Conservation (phyloP, 2,888 invertebrate species). For the Octonoba sinensis region DNA sequence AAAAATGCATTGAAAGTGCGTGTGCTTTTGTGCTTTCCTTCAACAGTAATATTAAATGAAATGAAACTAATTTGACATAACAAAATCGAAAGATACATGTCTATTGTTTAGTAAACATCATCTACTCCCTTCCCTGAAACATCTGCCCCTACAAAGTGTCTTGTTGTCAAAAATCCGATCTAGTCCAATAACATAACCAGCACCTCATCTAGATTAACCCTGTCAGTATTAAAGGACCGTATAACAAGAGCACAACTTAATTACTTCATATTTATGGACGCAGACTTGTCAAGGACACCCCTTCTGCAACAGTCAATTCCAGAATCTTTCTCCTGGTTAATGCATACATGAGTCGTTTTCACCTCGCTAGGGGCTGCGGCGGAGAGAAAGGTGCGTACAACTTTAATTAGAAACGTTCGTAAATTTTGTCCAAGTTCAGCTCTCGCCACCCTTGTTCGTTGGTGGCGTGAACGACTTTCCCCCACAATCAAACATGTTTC, state of each 20-base stretch:
- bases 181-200: neutral
- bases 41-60: neutral
- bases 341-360: constrained; percentile 6
- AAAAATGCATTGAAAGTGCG: no score
- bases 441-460: neutral
- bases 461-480: no score
- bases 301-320: neutral
- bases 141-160: neutral
- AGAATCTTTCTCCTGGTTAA: constrained; percentile 5
- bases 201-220: constrained; percentile 21
- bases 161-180: constrained; percentile 13
- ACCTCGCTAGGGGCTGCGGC: constrained; percentile 11
- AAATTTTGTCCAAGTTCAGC: constrained; percentile 16
- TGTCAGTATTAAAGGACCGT: constrained; percentile 1
- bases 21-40: neutral
- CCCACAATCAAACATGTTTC: no score
- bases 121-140: neutral
- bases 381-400: no score
- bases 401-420: constrained; percentile 45
- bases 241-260: constrained; percentile 24
- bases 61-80: neutral
- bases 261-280: constrained; percentile 43
- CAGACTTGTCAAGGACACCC: constrained; percentile 27
- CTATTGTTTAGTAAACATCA: no score
- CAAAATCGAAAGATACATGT: no score